Conservation (phyloP, 2,888 invertebrate genomes). For the Dolichomitus sp. region DNA sequence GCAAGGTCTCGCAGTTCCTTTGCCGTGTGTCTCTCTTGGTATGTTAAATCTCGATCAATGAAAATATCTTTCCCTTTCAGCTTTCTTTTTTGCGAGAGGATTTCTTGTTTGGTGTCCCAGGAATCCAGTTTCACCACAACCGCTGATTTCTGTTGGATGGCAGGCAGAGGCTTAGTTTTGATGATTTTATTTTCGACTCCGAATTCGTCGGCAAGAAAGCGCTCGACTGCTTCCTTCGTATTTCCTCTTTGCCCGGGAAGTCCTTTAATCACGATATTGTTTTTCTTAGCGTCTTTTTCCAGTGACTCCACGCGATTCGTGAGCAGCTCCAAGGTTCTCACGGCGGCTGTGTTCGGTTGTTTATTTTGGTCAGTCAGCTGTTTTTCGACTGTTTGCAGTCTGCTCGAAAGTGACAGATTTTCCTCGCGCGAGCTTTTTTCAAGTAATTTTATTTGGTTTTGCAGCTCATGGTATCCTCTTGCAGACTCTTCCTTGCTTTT, state of each 20-base stretch:
- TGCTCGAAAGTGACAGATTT: not conserved
- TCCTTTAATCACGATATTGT: slow-evolving; percentile 27
- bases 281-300: slow-evolving; percentile 35
- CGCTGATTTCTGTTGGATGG: not conserved
- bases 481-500: not conserved
- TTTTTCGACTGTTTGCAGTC: not conserved
- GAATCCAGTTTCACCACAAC: not conserved
- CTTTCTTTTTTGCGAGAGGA: not conserved
- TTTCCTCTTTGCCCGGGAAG: not conserved
- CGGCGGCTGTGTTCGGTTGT: not conserved
- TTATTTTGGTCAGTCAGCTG: not conserved
- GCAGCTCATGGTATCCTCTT: not conserved
- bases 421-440: not conserved
- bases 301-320: not conserved
- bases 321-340: not conserved
- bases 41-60: not conserved
- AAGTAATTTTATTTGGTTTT: not conserved
- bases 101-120: slow-evolving; percentile 9
- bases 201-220: slow-evolving; percentile 19
- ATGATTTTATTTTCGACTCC: slow-evolving; percentile 2
- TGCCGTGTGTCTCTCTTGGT: not conserved
- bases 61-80: not conserved
- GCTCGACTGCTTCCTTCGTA: not conserved
- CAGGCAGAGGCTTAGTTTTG: not conserved
- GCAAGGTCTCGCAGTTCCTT: not conserved